A percentile compares a stretch with the other conserved stretches of the same genome.
phyloP scores from a whole-genome alignment of 2,888 invertebrate genomes.

The Lydus trimaculatus region DNA sequence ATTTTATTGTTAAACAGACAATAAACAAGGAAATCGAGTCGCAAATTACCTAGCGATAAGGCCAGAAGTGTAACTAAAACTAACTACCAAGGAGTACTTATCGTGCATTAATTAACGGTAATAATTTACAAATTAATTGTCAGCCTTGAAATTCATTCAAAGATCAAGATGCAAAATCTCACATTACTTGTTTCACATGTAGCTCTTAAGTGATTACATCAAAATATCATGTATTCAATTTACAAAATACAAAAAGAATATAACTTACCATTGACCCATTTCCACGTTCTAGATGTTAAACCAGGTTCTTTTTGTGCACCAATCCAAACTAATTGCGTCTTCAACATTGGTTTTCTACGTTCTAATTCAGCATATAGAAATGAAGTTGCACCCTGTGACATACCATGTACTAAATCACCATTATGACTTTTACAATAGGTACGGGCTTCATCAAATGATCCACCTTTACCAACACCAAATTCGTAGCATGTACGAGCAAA shows the following conservation, averaged over 20 bases:
- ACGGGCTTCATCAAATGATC: slow-evolving; percentile 82
- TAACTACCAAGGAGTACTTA: neutral
- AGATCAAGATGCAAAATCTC: neutral
- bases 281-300: slow-evolving; percentile 83
- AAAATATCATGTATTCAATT: neutral
- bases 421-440: slow-evolving; percentile 73
- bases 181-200: neutral
- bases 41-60: neutral
- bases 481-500: slow-evolving; percentile 90
- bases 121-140: neutral
- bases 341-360: slow-evolving; percentile 77
- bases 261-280: slow-evolving; percentile 86
- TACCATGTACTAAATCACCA: slow-evolving; percentile 75
- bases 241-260: neutral
- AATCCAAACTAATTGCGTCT: slow-evolving; percentile 90
- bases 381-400: slow-evolving; percentile 65
- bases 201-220: neutral
- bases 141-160: neutral
- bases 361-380: slow-evolving; percentile 82
- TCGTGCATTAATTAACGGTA: neutral
- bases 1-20: slow-evolving; percentile 15
- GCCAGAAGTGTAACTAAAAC: neutral
- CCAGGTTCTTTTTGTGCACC: slow-evolving; percentile 90
- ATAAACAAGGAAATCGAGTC: neutral
- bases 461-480: slow-evolving; percentile 82